These are phyloP conservation scores for Esox lucius DNA, from an alignment of 2,797 vertebrate genomes.

Conservation along the genomic window DNA sequence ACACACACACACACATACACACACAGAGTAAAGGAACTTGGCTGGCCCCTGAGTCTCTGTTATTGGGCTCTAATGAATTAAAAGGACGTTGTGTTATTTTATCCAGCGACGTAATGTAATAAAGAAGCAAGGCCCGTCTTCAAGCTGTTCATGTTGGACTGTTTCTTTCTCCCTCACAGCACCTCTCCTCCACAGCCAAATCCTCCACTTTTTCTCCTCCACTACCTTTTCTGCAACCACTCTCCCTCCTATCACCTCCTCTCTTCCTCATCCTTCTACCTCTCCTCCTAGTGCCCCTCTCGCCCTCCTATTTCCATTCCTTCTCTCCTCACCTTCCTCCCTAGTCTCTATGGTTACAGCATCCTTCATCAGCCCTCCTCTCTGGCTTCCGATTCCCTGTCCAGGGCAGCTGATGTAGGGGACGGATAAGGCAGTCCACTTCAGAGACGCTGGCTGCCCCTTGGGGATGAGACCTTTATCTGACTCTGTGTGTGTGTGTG, in stretches of 20 bases:
- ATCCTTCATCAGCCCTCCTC: background rate
- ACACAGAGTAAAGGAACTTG: constrained; percentile 63
- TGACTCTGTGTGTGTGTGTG: background rate
- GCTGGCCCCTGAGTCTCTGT: constrained; percentile 58
- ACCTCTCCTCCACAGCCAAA: background rate
- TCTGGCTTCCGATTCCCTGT: background rate
- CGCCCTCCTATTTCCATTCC: background rate
- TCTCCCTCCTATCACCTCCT: constrained; percentile 20
- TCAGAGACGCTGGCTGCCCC: background rate
- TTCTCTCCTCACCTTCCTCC: background rate
- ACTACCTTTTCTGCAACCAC: background rate
- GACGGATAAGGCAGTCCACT: background rate
- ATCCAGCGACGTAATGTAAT: constrained; percentile 65
- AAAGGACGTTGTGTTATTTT: constrained; percentile 64
- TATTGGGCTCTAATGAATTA: constrained; percentile 67
- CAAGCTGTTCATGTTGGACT: constrained; percentile 40
- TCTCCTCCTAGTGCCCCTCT: background rate
- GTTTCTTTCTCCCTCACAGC: constrained; percentile 15
- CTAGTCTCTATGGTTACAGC: background rate
- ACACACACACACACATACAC: constrained; percentile 14
- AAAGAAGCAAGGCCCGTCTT: constrained; percentile 49
- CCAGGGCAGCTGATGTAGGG: background rate
- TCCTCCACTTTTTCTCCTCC: background rate
- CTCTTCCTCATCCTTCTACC: background rate
- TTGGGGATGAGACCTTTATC: background rate